phyloP scores from a whole-genome alignment of 2,888 invertebrate species.

The Hypomecis punctinalis region DNA sequence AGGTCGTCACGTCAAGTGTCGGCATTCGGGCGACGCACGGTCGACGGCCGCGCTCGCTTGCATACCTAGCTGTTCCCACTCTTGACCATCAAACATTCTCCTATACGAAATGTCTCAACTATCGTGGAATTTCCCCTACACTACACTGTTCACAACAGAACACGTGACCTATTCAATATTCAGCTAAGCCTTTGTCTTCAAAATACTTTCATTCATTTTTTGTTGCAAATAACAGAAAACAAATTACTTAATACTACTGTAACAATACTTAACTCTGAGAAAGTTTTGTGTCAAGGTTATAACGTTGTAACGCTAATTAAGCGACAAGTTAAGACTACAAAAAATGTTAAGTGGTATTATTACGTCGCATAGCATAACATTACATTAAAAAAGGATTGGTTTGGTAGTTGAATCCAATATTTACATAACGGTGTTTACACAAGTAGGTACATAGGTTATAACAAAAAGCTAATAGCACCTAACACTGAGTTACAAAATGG shows the following conservation, averaged over 20 bases:
- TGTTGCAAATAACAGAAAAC: slow-evolving; percentile 21
- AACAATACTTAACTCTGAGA: slow-evolving; percentile 22
- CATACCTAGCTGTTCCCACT: slow-evolving; percentile 61
- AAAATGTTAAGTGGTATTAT: background rate
- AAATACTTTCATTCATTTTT: slow-evolving; percentile 27
- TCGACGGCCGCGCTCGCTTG: slow-evolving; percentile 65
- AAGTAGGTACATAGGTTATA: slow-evolving; percentile 1
- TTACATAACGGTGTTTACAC: background rate
- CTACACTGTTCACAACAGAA: background rate
- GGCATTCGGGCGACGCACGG: slow-evolving; percentile 69
- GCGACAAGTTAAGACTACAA: slow-evolving; percentile 3
- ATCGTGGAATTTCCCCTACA: slow-evolving; percentile 8
- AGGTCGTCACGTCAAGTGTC: slow-evolving; percentile 58
- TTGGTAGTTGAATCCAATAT: background rate
- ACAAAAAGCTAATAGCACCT: slow-evolving; percentile 22
- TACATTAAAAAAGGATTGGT: no score
- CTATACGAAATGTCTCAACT: slow-evolving; percentile 2
- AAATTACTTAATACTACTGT: slow-evolving; percentile 29
- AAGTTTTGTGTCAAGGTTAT: slow-evolving; percentile 30
- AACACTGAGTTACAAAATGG: slow-evolving; percentile 34
- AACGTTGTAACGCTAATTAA: slow-evolving; percentile 12
- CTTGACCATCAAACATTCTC: slow-evolving; percentile 34
- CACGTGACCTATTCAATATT: slow-evolving; percentile 6
- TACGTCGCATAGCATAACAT: slow-evolving; percentile 4
- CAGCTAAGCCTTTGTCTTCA: slow-evolving; percentile 14